Evolutionary conservation across 2,113 vertebrate species (phyloP).

Genomic region (Atrichornis clamosus): DNA sequence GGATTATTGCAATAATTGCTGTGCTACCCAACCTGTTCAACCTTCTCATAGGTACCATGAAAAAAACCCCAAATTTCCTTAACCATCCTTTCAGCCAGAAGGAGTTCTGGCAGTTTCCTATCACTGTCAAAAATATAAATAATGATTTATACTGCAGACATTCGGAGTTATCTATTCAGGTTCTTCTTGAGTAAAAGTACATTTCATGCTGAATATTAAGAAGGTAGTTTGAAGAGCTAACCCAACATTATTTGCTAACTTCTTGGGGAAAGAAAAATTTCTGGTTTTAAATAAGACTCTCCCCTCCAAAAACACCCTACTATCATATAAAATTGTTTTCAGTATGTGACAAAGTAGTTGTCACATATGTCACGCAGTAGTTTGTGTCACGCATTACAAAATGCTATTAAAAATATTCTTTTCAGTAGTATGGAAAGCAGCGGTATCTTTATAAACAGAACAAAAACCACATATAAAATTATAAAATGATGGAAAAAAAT

Average conservation of each 20-base stretch:
- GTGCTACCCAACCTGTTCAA: neutral
- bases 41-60: neutral
- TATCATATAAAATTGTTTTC: neutral
- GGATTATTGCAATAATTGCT: neutral
- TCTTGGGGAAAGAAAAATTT: neutral
- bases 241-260: neutral
- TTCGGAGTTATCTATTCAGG: neutral
- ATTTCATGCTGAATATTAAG: neutral
- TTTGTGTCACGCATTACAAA: neutral
- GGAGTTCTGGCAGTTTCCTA: neutral
- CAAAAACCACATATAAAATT: neutral
- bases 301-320: neutral
- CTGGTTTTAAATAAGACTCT: neutral
- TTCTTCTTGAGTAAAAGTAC: neutral
- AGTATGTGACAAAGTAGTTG: neutral
- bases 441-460: neutral
- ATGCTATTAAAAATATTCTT: neutral
- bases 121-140: neutral
- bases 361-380: too few species aligned
- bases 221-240: neutral
- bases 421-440: neutral
- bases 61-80: fast-evolving
- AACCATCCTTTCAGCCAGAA: neutral
- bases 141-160: neutral
- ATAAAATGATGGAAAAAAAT: neutral